Conservation (phyloP, 2,888 invertebrate genomes). For the Eustalomyia histrio region DNA sequence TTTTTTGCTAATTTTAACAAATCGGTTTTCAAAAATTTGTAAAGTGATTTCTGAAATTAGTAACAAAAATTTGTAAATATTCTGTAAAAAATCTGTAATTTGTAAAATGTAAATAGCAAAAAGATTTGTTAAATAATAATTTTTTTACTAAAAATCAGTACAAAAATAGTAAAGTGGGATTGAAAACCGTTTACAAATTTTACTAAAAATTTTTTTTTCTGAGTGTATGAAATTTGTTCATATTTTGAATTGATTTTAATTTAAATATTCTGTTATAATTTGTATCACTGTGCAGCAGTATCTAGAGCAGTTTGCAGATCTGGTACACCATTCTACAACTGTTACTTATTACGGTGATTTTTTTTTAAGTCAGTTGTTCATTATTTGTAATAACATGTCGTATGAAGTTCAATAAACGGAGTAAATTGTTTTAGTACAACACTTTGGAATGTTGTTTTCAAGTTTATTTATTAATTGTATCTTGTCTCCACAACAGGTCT, state of each 20-base stretch:
- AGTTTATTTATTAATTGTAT: constrained; percentile 34
- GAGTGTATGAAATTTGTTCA: neutral
- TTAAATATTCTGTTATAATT: constrained; percentile 20
- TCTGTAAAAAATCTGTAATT: too few species aligned
- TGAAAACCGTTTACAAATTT: too few species aligned
- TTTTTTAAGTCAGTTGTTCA: constrained; percentile 8
- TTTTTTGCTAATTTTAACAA: too few species aligned
- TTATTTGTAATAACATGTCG: constrained; percentile 27
- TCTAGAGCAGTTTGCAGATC: too few species aligned
- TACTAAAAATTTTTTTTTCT: too few species aligned
- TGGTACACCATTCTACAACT: neutral
- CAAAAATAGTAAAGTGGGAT: too few species aligned
- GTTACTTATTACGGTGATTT: constrained; percentile 40
- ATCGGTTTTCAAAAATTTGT: too few species aligned
- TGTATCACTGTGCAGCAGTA: neutral
- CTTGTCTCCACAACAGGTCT: neutral
- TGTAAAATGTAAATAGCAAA: too few species aligned
- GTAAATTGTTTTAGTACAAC: constrained; percentile 52
- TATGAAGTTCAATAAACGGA: constrained; percentile 64
- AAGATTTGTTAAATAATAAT: too few species aligned
- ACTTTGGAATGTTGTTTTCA: constrained; percentile 55
- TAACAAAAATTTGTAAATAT: too few species aligned
- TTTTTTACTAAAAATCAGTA: too few species aligned
- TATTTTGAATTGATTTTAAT: constrained; percentile 9
- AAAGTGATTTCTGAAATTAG: too few species aligned